These are phyloP conservation scores for Actinostola sp. DNA, from an alignment of 92 coral and sea anemone genomes.

Conservation along the genomic window DNA sequence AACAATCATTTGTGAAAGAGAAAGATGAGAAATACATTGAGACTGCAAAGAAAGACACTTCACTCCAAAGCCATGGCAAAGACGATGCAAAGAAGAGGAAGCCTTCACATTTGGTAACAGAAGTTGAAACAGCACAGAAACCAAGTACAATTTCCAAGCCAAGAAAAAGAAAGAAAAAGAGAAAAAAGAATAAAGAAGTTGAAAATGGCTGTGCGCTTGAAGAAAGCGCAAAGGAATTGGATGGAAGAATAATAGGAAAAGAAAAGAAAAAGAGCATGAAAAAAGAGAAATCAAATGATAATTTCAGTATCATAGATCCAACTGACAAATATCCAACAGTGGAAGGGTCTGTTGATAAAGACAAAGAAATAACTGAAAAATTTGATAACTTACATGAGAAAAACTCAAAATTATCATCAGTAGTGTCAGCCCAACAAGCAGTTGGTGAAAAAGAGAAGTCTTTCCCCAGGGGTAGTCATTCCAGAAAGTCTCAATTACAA, in stretches of 20 bases:
- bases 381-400: no score
- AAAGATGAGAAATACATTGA: not conserved
- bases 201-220: not conserved
- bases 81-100: constrained; percentile 4
- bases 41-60: not conserved
- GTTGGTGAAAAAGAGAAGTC: not conserved
- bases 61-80: not conserved
- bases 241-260: constrained; percentile 4
- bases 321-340: not conserved
- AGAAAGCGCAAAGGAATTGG: not conserved
- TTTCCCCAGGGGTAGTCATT: not conserved
- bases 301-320: not conserved
- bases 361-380: no score
- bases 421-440: no score
- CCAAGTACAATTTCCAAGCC: constrained; percentile 22
- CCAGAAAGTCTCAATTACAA: constrained; percentile 44
- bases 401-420: no score
- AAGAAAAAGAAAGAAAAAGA: constrained; percentile 15
- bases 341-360: no score
- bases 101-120: not conserved
- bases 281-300: constrained; percentile 7
- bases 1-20: constrained; percentile 6
- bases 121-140: constrained; percentile 13
- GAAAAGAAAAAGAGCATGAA: constrained; percentile 15
- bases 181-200: constrained; percentile 1